These are phyloP conservation scores for Pharmacophagus antenor DNA, from an alignment of 2,888 invertebrate genomes.

Conservation along the genomic window DNA sequence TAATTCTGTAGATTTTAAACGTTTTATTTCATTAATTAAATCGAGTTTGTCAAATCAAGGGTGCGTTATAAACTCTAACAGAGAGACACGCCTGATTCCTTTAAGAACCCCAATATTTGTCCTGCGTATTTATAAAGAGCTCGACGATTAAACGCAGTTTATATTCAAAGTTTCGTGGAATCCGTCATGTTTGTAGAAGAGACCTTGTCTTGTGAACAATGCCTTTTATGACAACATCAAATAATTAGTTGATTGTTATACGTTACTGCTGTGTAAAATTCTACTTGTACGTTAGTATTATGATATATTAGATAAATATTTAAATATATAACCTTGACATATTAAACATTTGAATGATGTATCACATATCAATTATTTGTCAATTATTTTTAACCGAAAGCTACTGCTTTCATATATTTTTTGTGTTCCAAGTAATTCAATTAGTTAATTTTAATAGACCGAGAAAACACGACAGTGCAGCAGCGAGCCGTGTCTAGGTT, in stretches of 20 bases:
- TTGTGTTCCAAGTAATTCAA: too few relatives aligned
- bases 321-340: too few relatives aligned
- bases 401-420: too few relatives aligned
- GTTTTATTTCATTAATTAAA: not conserved
- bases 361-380: too few relatives aligned
- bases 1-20: not conserved
- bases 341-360: too few relatives aligned
- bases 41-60: not conserved
- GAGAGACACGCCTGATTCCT: not conserved
- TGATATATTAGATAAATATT: not conserved
- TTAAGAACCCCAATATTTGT: conserved; percentile 41
- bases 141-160: conserved; percentile 29
- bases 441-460: too few relatives aligned
- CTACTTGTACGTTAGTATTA: not conserved
- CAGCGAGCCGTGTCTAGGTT: conserved; percentile 3
- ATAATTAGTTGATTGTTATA: conserved; percentile 1
- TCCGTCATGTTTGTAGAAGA: conserved; percentile 34
- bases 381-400: too few relatives aligned
- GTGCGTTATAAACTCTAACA: not conserved
- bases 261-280: not conserved
- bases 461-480: not conserved
- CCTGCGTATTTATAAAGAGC: conserved; percentile 39
- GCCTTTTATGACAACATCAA: conserved; percentile 20
- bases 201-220: conserved; percentile 32
- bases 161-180: conserved; percentile 29